Base-by-base conservation (phyloP, 2,797 vertebrate genomes). In the Picus viridis region DNA sequence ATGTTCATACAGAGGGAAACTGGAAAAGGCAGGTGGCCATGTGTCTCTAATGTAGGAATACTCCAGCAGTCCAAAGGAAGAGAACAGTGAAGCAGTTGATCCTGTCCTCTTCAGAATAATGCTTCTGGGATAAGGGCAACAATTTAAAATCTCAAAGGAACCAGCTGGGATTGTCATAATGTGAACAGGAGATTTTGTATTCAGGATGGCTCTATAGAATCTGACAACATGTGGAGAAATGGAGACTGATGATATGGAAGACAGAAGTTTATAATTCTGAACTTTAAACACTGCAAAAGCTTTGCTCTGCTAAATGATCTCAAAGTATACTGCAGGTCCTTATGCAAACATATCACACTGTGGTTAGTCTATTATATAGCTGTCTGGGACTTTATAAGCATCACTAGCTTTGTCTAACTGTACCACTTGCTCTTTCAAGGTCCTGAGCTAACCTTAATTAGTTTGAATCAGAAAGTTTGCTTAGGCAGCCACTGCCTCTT, bases 281-380 rank as follows among this genome's bases (percentile, higher is more conserved):
- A 62, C 56, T 91, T 89, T 63, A 83, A 91, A 64, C 73, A 22
- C 4, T 76, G 15, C 14, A 36, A 24, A 59, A 74, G 19, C 19
- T 82, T 70, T 83, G n/a, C 26, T 77, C 43, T 65, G 68, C 74
- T 76, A 83, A 85, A 92, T 81, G 65, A 85, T 65, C 69, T 82
- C 41, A 78, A 86, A 88, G n/a, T 62, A 36, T 32, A 10, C 49
- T 58, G 27, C 34, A 61, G 23, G 39, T 83, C 23, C 45, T 79
- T 61, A 78, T 73, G 67, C 47, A 95, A 89, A 87, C 17, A 9
- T 12, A 23, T 23, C 54, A 49, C 12, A 3, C 53, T 74, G 58
- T 49, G 9, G 10, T 73, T 32, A 61, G 8, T 68, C 65, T 91
- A 29, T 34, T 71, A 10, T 39, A 7, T 5, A 74, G 36, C 54